A percentile compares a stretch with the other conserved stretches of the same genome.
Conservation (phyloP, 2,797 vertebrate species). For the Pangasius mekongensis region DNA sequence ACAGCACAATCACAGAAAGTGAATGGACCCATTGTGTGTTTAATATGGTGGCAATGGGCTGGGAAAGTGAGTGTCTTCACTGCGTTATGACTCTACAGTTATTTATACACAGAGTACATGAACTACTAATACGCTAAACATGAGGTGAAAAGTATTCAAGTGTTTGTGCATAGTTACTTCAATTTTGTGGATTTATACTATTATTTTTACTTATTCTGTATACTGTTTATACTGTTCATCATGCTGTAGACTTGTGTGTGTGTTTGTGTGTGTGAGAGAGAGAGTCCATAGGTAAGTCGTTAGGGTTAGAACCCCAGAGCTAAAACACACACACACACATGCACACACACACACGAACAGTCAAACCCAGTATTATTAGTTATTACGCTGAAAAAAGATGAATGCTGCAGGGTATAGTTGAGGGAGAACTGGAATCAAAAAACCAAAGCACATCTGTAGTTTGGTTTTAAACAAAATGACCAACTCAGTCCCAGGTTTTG, state of each 20-base stretch:
- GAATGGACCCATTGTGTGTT: conserved; percentile 51
- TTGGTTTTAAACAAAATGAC: too few relatives aligned
- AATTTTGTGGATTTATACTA: not conserved
- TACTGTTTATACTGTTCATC: not conserved
- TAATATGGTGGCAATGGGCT: conserved; percentile 44
- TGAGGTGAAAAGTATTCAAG: not conserved
- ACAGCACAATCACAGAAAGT: conserved; percentile 49
- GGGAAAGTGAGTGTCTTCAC: conserved; percentile 18
- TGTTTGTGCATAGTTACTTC: not conserved
- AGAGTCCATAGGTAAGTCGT: too few relatives aligned
- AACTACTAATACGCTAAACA: not conserved
- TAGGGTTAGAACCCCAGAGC: too few relatives aligned
- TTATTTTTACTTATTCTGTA: not conserved
- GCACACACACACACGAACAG: not conserved
- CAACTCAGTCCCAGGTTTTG: not conserved
- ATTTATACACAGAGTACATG: not conserved
- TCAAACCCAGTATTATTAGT: not conserved
- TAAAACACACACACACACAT: not conserved
- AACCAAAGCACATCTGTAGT: too few relatives aligned
- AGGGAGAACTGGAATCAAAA: too few relatives aligned
- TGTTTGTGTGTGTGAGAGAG: too few relatives aligned
- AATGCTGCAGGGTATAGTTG: too few relatives aligned
- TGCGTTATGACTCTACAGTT: conserved; percentile 19
- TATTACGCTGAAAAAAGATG: not conserved
- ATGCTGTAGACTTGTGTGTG: not conserved